Evolutionary conservation across 1,140 invertebrate species (phyloP), one percentile per base, ranked within the genome.

Genomic region (Drosophila pandora): DNA sequence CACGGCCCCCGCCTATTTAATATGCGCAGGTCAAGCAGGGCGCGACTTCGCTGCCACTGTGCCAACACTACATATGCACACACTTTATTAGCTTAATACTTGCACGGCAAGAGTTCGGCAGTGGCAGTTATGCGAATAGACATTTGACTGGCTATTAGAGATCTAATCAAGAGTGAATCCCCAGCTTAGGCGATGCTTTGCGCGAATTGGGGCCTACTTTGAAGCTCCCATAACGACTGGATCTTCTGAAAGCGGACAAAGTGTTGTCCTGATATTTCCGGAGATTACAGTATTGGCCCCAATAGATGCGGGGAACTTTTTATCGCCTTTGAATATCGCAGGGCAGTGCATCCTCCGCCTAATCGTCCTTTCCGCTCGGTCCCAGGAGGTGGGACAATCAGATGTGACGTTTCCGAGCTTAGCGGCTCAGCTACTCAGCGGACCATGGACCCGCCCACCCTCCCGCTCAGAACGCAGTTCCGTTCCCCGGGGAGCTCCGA

Each of bases 341-440:
- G 21, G 2, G 41, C 13, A 43, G 41, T 21, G 17, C 41, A 43
- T 43, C 41, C 41, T 43, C 13, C 21, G 6, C 21, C 71, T 58
- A 74, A 74, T 62, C 71, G 71, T 39, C 28, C 34, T n/a, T 37
- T 37, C 34, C 34, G 2, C 34, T 12, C 10, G 13, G 10, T 17
- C 30, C 41, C 5, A 6, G 7, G 13, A 43, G 41, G 61, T 43
- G 61, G 56, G 30, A 64, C 57, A 67, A 82, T 82, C 70, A 65
- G 73, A 78, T 82, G 53, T 82, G 71, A 83, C 75, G 75, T 79
- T 69, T 55, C 60, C 54, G 68, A 82, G 79, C 79, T 70, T 49
- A 60, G 70, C 56, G 70, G 57, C 57, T 78, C 79, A 82, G 45
- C 52, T 64, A 56, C 45, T 49, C 62, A 30, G 43, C 13, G 52